Conservation (phyloP, 2,888 invertebrate genomes). For the Leucania comma region DNA sequence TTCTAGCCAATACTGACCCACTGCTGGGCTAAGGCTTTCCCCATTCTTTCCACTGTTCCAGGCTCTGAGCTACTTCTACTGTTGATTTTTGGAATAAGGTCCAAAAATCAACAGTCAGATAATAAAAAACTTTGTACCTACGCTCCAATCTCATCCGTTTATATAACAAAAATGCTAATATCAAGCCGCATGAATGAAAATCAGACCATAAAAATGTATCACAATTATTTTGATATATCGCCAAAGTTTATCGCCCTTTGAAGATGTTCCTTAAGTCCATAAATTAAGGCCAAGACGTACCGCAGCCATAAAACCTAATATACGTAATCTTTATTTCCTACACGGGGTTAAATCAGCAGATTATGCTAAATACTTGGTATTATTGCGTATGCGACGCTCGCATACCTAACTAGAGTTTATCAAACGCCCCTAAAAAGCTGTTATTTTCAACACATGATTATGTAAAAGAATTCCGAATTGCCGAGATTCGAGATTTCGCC, state of each 20-base stretch:
- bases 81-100: too few relatives aligned
- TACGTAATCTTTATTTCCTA: conserved; percentile 75
- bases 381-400: conserved; percentile 77
- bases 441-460: conserved; percentile 90
- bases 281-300: conserved; percentile 62
- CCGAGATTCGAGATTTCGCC: conserved; percentile 81
- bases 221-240: conserved; percentile 63
- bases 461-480: conserved; percentile 87
- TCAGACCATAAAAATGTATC: conserved; percentile 62
- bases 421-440: conserved; percentile 85
- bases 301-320: conserved; percentile 67
- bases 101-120: too few relatives aligned
- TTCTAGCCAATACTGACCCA: too few relatives aligned
- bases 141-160: conserved; percentile 10
- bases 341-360: conserved; percentile 76
- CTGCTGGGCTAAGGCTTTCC: too few relatives aligned
- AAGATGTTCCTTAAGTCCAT: conserved; percentile 67
- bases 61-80: too few relatives aligned
- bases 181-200: conserved; percentile 53
- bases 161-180: conserved; percentile 52
- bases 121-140: background rate
- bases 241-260: conserved; percentile 64
- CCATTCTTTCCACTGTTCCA: too few relatives aligned
- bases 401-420: conserved; percentile 83
- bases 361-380: conserved; percentile 88